Percentiles rank a stretch among this genome's conserved stretches.
Conservation (phyloP, 2,113 vertebrate genomes). For the Taurulus bubalis region DNA sequence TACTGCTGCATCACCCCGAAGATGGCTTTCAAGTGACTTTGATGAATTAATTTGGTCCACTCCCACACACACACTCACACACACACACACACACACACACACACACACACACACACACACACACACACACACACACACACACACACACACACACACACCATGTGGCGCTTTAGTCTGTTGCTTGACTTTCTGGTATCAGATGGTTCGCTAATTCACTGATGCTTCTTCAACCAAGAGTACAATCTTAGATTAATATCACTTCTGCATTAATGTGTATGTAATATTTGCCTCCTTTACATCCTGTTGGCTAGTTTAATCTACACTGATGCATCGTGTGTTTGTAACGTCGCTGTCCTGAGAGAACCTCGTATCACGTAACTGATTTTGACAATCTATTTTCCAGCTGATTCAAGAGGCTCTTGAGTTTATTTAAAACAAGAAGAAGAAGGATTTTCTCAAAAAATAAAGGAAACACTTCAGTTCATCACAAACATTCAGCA, state of each 20-base stretch:
- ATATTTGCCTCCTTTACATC: background rate
- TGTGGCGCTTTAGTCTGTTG: conserved; percentile 67
- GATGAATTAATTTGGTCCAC: conserved; percentile 69
- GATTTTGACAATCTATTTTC: too few relatives aligned
- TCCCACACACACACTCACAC: conserved; percentile 31
- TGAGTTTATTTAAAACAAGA: background rate
- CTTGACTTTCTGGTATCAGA: conserved; percentile 52
- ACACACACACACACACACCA: conserved; percentile 64
- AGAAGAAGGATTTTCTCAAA: background rate
- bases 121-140: conserved; percentile 24
- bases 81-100: background rate
- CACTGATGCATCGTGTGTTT: too few relatives aligned
- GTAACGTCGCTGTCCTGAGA: too few relatives aligned
- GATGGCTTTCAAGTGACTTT: conserved; percentile 67
- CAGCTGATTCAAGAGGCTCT: too few relatives aligned
- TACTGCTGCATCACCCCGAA: conserved; percentile 48
- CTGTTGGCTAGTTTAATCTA: too few relatives aligned
- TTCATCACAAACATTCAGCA: background rate
- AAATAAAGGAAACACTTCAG: background rate
- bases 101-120: conserved; percentile 61
- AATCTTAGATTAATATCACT: too few relatives aligned
- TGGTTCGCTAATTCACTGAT: conserved; percentile 43
- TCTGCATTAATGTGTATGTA: background rate
- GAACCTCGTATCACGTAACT: too few relatives aligned
- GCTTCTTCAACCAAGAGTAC: conserved; percentile 9